Percentiles rank a stretch among this genome's conserved stretches.
Evolutionary conservation across 2,888 invertebrate species (phyloP).

Genomic region (Bugulina stolonifera): DNA sequence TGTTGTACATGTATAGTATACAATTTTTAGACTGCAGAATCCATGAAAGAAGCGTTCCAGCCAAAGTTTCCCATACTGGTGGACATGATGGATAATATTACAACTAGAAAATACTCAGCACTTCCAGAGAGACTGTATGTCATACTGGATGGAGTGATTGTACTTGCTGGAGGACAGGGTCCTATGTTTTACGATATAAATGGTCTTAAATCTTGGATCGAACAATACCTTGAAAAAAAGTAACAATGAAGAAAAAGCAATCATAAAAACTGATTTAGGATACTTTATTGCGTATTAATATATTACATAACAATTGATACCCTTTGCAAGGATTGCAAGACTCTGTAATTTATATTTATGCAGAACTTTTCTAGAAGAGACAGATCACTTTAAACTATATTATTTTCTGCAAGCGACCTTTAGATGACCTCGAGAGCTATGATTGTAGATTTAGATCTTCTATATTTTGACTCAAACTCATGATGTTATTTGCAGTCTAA

Average conservation of each 20-base stretch:
- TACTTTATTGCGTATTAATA: not conserved
- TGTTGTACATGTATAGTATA: too few species aligned
- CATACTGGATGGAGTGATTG: not conserved
- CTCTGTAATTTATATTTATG: too few species aligned
- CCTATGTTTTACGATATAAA: not conserved
- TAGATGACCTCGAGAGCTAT: too few species aligned
- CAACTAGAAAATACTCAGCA: not conserved
- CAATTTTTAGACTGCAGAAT: not conserved
- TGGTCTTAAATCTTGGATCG: not conserved
- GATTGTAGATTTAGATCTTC: too few species aligned
- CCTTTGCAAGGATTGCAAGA: not conserved
- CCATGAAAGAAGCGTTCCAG: not conserved
- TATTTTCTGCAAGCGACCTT: too few species aligned
- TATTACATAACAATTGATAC: not conserved
- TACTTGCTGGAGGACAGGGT: not conserved
- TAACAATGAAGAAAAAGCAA: not conserved
- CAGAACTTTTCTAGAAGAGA: too few species aligned
- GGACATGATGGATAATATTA: not conserved
- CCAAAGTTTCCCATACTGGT: not conserved
- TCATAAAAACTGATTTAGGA: not conserved
- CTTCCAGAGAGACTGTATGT: not conserved
- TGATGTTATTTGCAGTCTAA: too few species aligned
- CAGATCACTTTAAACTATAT: too few species aligned
- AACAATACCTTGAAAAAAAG: not conserved
- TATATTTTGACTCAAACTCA: too few species aligned